phyloP scores from a whole-genome alignment of 2,888 invertebrate genomes.

The Papilio demoleus region DNA sequence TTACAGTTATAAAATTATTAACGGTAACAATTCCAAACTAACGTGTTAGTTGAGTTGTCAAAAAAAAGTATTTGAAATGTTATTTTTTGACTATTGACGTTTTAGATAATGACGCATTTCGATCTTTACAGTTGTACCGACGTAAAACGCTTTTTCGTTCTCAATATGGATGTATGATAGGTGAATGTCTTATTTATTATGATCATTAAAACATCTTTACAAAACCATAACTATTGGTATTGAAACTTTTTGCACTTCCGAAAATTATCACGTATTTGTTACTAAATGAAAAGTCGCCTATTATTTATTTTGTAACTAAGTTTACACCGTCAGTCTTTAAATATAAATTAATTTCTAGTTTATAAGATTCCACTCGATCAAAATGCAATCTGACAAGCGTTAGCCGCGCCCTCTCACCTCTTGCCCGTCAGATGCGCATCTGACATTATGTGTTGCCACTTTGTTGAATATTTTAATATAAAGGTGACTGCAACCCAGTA shows the following conservation, averaged over 20 bases:
- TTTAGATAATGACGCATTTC: neutral
- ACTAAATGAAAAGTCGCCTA: neutral
- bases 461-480: neutral
- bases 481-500: neutral
- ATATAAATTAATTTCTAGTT: constrained; percentile 14
- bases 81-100: neutral
- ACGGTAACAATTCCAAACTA: no score
- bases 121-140: neutral
- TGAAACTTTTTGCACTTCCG: neutral
- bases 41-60: neutral
- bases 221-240: neutral
- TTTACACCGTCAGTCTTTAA: neutral
- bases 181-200: neutral
- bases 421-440: constrained; percentile 6
- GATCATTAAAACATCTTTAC: neutral
- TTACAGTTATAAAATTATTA: no score
- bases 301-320: neutral
- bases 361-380: constrained; percentile 28
- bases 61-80: neutral
- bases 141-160: neutral
- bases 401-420: constrained; percentile 47
- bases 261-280: neutral
- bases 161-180: neutral
- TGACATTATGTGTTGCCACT: constrained; percentile 1
- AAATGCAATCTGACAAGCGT: constrained; percentile 42